Evolutionary conservation across 2,888 invertebrate genomes (phyloP).

Genomic region (Trichacis sp.): DNA sequence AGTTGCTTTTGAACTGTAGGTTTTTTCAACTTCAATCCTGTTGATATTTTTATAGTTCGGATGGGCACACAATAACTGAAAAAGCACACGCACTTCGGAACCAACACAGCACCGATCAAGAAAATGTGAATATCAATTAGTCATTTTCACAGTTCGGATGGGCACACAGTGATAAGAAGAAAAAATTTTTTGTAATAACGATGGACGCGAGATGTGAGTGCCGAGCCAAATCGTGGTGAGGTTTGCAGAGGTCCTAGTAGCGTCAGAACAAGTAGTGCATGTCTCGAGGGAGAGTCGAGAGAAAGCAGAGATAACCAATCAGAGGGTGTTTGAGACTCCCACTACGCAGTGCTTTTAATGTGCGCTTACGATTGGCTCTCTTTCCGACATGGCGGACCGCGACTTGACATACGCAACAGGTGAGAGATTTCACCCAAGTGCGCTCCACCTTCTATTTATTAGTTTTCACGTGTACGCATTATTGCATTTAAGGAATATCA

Average conservation of each 20-base stretch:
- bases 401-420: constrained; percentile 61
- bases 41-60: no score
- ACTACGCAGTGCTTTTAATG: constrained; percentile 50
- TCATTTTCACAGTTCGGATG: no score
- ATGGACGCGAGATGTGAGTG: background rate
- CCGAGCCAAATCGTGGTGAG: constrained; percentile 39
- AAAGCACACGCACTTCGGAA: no score
- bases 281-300: constrained; percentile 55
- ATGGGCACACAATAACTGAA: no score
- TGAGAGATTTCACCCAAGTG: constrained; percentile 49
- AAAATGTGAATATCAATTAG: no score
- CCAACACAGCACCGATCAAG: no score
- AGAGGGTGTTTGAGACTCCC: constrained; percentile 53
- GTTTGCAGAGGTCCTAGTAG: constrained; percentile 33
- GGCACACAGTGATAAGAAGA: no score
- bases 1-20: no score
- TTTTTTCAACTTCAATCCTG: no score
- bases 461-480: constrained; percentile 45
- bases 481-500: no score
- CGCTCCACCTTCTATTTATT: constrained; percentile 19
- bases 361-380: constrained; percentile 57
- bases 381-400: constrained; percentile 61
- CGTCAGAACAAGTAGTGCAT: constrained; percentile 12
- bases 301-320: constrained; percentile 55
- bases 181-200: no score